Base-by-base conservation (phyloP, 2,113 vertebrate species). In the Chamaea fasciata region DNA sequence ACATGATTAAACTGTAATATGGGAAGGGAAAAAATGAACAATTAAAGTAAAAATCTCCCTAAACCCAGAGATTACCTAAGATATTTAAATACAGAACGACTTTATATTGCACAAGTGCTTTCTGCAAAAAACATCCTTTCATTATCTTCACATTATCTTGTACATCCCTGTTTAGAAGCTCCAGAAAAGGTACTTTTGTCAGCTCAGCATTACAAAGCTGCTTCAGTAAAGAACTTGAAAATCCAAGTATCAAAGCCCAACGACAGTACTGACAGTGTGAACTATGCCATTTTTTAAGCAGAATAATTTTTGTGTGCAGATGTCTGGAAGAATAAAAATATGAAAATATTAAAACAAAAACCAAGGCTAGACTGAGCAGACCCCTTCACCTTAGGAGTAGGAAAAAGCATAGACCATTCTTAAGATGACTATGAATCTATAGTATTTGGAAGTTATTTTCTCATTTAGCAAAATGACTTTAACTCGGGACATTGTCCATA, bases 221-320 rank as follows among this genome's bases (percentile, higher is more conserved):
- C 47, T 93, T 88, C 50, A 74, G 26, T 70, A 74, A 74, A 78
- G 21, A n/a, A 70, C 37, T 13, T 74, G 46, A 83, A 88, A 62
- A 78, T 49, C 35, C 42, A 28, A 39, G 15, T 41, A 81, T 75
- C 71, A 91, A 90, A 94, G 46, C 37, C 42, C 20, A 39, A 70
- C 0, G 0, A 74, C 1, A 11, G 77, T 0, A 0, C 0, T 31
- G 50, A 82, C 30, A 80, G 30, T 2, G 0, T 31, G 46, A 95
- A 80, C 55, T 28, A 39, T 24, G 33, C 12, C 10, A 35, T n/a
- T 77, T 81, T 93, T 78, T 44, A 75, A 83, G 31, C 33, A 85
- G 55, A 80, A 74, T 56, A 26, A 70, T 55, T 73, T 85, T 46
- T 39, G 17, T 17, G 10, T 46, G 41, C 8, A 70, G 27, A 47